Evolutionary conservation across 1,140 invertebrate genomes (phyloP).

Genomic region (Papilio polyxenes): DNA sequence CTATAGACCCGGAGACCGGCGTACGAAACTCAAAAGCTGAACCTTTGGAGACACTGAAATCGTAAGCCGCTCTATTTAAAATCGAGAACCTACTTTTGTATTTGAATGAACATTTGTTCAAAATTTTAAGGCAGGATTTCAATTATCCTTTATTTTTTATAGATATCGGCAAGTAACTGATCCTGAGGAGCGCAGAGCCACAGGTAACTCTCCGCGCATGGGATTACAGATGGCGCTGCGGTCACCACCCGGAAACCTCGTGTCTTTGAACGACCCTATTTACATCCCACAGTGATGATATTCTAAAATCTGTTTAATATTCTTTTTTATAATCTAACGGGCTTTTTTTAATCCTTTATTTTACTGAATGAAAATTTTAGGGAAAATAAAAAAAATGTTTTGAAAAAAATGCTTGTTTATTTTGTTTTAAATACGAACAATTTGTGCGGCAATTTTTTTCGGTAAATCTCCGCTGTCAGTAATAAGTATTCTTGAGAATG

Average conservation of each 20-base stretch:
- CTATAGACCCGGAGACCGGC: constrained; percentile 83
- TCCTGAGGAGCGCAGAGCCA: constrained; percentile 49
- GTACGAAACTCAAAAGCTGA: constrained; percentile 79
- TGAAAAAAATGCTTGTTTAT: constrained; percentile 3
- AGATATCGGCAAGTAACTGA: constrained; percentile 64
- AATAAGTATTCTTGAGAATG: constrained; percentile 80
- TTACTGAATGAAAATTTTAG: neutral
- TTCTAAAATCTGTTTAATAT: neutral
- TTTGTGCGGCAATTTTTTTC: constrained; percentile 63
- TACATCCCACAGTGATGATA: constrained; percentile 57
- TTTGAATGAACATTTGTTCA: neutral
- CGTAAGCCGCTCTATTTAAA: constrained; percentile 47
- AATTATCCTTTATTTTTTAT: constrained; percentile 38
- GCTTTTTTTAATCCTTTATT: neutral
- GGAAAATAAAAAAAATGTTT: neutral
- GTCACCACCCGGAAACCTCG: constrained; percentile 52
- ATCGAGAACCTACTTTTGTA: neutral
- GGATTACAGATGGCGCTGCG: constrained; percentile 73
- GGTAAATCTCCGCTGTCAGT: constrained; percentile 43
- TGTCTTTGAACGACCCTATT: constrained; percentile 66
- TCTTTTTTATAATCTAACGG: neutral
- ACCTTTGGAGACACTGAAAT: constrained; percentile 81
- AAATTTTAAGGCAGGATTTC: neutral
- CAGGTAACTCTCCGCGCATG: constrained; percentile 64
- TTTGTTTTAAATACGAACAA: constrained; percentile 63